Evolutionary conservation across 1,140 invertebrate species (phyloP), one percentile per base, ranked within the genome.

Genomic region (Orchestia grillus): DNA sequence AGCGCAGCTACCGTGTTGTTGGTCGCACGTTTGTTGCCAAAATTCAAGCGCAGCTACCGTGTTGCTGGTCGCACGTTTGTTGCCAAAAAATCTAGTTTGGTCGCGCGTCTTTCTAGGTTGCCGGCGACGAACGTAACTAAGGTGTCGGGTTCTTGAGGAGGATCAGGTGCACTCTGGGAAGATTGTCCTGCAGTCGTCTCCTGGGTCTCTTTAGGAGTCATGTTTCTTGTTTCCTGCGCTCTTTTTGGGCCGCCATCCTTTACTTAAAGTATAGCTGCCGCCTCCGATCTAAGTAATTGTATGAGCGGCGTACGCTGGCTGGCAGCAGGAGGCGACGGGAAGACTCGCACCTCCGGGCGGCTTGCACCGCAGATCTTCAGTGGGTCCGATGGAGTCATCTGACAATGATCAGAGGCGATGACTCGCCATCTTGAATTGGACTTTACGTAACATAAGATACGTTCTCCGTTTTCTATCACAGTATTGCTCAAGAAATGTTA

Each of bases 161-260:
- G 92, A 94, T 94, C 92, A 94, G 92, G 92, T 94, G 92, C 92
- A 94, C 92, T 94, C 92, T 94, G 92, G 92, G 92, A 94, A 94
- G 92, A 94, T 94, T 94, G 92, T 94, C 92, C 92, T 94, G 92
- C 92, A 94, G 92, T 94, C 92, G 92, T 94, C 92, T 94, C 92
- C 44, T 94, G 92, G 92, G 92, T 94, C 92, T 94, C 92, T 94
- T 94, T 94, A 94, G 92, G 92, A 94, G 92, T 94, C 92, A 94
- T 94, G 92, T 94, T 94, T 94, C 92, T 94, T 94, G 92, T 94
- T 94, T 94, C 92, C 92, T 94, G 92, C 43, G 44, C 92, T n/a
- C 92, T 94, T 94, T 94, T 94, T 94, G 92, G 44, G 92, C 92
- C 43, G 44, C 92, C 92, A 94, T 94, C 92, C 92, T 94, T 94